Evolutionary conservation across 2,797 vertebrate species (phyloP).

Genomic region (Antrozous pallidus): DNA sequence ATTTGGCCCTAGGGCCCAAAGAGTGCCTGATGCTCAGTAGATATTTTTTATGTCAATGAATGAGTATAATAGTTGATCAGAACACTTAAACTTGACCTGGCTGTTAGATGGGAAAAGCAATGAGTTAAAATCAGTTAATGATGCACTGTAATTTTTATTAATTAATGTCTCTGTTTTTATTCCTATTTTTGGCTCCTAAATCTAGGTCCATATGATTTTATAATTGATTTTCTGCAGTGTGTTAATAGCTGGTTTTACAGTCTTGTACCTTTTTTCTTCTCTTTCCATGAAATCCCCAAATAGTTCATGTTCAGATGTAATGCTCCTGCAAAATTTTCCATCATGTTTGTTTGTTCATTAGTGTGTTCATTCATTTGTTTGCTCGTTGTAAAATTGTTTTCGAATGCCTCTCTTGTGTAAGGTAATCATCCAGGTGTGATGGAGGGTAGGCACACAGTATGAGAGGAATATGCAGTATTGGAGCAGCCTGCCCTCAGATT

Average conservation of each 20-base stretch:
- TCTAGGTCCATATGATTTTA: conserved; percentile 23
- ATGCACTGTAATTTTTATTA: conserved; percentile 41
- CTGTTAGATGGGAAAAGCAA: conserved; percentile 9
- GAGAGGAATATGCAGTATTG: no score
- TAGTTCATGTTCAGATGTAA: background rate
- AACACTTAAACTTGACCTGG: conserved; percentile 49
- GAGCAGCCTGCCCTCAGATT: background rate
- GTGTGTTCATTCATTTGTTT: background rate
- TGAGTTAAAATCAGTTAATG: conserved; percentile 43
- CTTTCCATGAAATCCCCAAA: background rate
- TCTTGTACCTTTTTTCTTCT: background rate
- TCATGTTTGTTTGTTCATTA: background rate
- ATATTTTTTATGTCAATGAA: conserved; percentile 46
- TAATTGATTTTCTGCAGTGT: conserved; percentile 29
- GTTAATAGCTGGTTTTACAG: conserved; percentile 15
- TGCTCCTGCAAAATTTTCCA: conserved; percentile 4
- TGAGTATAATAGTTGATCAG: conserved; percentile 22
- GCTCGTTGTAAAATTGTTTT: conserved; percentile 19
- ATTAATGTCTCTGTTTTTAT: conserved; percentile 49
- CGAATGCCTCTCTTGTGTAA: background rate
- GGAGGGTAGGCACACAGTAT: background rate
- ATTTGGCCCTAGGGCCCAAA: conserved; percentile 21
- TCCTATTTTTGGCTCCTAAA: conserved; percentile 26
- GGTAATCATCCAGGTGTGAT: background rate
- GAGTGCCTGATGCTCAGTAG: background rate